Evolutionary conservation across 2,888 invertebrate genomes (phyloP).

Genomic region (Anarsia innoxiella): DNA sequence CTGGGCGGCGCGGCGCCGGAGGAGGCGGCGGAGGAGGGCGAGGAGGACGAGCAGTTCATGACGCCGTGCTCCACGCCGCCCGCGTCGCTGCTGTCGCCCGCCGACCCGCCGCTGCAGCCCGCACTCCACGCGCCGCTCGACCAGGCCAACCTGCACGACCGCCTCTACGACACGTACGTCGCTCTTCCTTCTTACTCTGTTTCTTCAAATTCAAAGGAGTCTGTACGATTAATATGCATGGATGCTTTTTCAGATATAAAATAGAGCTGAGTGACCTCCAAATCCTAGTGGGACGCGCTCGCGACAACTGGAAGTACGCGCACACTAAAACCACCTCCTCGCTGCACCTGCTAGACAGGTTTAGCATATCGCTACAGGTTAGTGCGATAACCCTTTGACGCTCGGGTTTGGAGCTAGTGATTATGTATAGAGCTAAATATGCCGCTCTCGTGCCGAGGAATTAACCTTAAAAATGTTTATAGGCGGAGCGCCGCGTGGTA

Average conservation of each 20-base stretch:
- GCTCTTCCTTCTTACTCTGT: too few species aligned
- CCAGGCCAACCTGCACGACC: constrained; percentile 41
- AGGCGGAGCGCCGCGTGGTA: constrained; percentile 87
- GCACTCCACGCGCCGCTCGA: constrained; percentile 27
- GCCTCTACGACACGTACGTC: constrained; percentile 58
- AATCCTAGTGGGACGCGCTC: constrained; percentile 90
- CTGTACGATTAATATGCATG: too few species aligned
- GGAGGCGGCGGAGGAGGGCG: constrained; percentile 44
- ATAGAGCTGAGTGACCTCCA: constrained; percentile 89
- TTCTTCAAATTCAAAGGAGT: too few species aligned
- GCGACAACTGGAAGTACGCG: constrained; percentile 93
- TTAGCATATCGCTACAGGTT: constrained; percentile 79
- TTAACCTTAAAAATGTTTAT: constrained; percentile 25
- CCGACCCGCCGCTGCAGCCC: constrained; percentile 45
- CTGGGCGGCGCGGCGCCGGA: constrained; percentile 43
- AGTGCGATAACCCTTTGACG: too few species aligned
- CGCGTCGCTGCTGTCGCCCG: constrained; percentile 81
- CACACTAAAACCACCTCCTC: constrained; percentile 88
- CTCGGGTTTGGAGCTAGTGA: too few species aligned
- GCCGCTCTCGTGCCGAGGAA: too few species aligned
- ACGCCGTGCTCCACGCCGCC: constrained; percentile 93
- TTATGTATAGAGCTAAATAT: too few species aligned
- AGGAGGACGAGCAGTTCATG: constrained; percentile 77
- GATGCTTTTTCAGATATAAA: constrained; percentile 71
- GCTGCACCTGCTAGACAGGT: constrained; percentile 89